Evolutionary conservation across 2,797 vertebrate genomes (phyloP), one percentile per base, ranked within the genome.

Genomic region (Pitangus sulphuratus): DNA sequence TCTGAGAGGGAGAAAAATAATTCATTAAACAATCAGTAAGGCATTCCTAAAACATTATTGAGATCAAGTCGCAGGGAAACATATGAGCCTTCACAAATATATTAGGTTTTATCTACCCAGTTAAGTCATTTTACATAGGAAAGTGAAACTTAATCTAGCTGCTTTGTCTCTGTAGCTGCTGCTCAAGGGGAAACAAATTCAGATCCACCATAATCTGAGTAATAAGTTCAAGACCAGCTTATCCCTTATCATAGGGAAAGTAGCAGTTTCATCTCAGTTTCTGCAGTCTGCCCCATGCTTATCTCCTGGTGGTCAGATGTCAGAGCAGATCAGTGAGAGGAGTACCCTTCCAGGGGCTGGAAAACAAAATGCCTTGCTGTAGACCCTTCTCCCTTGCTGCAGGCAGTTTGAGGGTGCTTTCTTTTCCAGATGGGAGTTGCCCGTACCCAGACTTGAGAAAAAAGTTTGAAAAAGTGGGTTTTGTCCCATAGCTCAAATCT

Each of bases 121-220:
- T 96, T 96, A 95, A 97, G 84, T 96, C 33, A 91, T 96, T 97
- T 96, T 97, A 83, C 92, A 87, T 75, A 92, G 51, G 57, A 96
- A 93, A 89, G 56, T 77, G 90, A 91, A 94, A 95, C 72, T 89
- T 96, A 96, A 97, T 96, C 90, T 72, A 69, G 35, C 90, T 89
- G 57, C 82, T 96, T 93, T 89, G 82, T 91, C 79, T 91, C 85
- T 62, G 47, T 83, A 79, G 76, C 71, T 88, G 53, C 69, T 93
- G 89, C 93, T 95, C 77, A 94, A 93, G 89, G 86, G 87, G 83
- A 96, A 96, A 95, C 3, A 9, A 94, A 87, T 95, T 95, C 90
- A 94, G 71, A 97, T 90, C 76, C 77, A 75, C 71, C 42, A 54
- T 94, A 93, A 94, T 93, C 93, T 96, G 79, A 91, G 84, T 92